A percentile compares a stretch with the other conserved stretches of the same genome.
phyloP scores from a whole-genome alignment of 2,888 invertebrate genomes.

The Beris morrisii region DNA sequence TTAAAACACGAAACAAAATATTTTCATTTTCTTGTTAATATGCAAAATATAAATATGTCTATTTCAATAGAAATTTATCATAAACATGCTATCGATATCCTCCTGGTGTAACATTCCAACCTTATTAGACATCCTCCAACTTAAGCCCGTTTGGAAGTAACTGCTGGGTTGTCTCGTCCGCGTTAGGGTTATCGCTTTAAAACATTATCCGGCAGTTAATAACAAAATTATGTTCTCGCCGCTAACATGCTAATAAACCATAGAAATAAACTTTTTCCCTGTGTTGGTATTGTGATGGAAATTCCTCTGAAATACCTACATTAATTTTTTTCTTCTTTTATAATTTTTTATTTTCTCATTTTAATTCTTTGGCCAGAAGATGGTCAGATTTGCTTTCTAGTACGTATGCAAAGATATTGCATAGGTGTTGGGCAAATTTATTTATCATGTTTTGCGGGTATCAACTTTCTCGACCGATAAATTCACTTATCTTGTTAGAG shows the following conservation, averaged over 20 bases:
- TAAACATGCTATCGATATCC: slow-evolving; percentile 10
- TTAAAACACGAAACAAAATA: slow-evolving; percentile 13
- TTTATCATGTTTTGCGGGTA: slow-evolving; percentile 43
- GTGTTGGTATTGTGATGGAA: too few relatives aligned
- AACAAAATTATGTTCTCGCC: slow-evolving; percentile 44
- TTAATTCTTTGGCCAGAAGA: neutral
- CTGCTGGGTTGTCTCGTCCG: too few relatives aligned
- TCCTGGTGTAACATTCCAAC: too few relatives aligned
- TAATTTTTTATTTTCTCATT: too few relatives aligned
- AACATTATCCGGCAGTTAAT: slow-evolving; percentile 38
- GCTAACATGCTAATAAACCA: slow-evolving; percentile 44
- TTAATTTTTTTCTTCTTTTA: too few relatives aligned
- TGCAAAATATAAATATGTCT: slow-evolving; percentile 4
- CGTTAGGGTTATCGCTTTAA: slow-evolving; percentile 10
- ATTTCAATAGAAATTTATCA: slow-evolving; percentile 8
- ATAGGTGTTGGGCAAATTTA: slow-evolving; percentile 41
- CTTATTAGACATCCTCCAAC: too few relatives aligned
- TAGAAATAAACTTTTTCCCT: slow-evolving; percentile 35
- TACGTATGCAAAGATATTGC: neutral
- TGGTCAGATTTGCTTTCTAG: neutral
- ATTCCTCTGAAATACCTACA: too few relatives aligned
- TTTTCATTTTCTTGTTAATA: slow-evolving; percentile 4
- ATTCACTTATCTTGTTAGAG: slow-evolving; percentile 43
- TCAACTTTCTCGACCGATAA: slow-evolving; percentile 43
- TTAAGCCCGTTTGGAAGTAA: too few relatives aligned